Conservation (phyloP, 2,888 invertebrate genomes). For the Aelia acuminata region DNA sequence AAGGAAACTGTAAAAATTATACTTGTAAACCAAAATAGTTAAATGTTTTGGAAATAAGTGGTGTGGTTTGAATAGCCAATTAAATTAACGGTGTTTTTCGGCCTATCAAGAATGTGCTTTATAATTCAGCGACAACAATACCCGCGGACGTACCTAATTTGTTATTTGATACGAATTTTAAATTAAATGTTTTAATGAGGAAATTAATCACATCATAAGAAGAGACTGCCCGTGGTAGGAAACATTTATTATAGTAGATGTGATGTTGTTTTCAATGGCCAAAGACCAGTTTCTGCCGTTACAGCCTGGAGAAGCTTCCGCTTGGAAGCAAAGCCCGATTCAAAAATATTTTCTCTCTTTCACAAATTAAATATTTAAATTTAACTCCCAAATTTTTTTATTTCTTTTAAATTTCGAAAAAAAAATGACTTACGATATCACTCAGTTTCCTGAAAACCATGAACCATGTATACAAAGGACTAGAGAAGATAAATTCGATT, state of each 20-base stretch:
- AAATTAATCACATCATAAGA: neutral
- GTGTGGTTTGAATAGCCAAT: neutral
- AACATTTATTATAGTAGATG: constrained; percentile 16
- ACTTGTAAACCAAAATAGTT: too few relatives aligned
- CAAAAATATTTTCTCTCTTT: neutral
- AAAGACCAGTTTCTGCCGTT: constrained; percentile 26
- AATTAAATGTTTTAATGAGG: neutral
- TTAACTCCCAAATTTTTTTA: neutral
- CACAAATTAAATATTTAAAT: neutral
- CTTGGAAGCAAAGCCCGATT: neutral
- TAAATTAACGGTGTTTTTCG: neutral
- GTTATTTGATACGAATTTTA: neutral
- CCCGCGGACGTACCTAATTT: neutral
- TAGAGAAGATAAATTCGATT: neutral
- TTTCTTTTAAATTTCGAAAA: neutral
- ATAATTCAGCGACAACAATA: neutral
- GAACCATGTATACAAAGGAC: too few relatives aligned
- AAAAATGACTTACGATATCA: neutral
- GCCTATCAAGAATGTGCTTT: neutral
- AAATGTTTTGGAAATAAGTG: neutral
- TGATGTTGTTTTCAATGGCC: constrained; percentile 14
- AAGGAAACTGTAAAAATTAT: too few relatives aligned
- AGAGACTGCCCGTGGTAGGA: neutral
- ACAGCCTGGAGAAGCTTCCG: neutral
- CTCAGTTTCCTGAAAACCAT: neutral